Base-by-base conservation (phyloP, 2,888 invertebrate species). In the Uloborus plumipes region DNA sequence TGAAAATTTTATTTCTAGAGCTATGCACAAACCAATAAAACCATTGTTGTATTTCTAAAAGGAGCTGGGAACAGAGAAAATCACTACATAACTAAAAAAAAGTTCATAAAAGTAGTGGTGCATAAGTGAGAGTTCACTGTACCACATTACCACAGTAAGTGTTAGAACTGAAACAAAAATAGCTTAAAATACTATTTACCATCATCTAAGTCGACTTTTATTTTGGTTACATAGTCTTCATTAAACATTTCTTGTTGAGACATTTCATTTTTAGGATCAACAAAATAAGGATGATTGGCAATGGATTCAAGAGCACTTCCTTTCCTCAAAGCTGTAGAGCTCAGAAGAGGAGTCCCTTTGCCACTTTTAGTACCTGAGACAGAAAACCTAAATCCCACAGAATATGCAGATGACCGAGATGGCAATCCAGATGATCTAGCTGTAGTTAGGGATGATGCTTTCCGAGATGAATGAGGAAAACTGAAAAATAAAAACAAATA, bases 171-270 rank as follows among this genome's bases (percentile, higher is more conserved):
- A 26, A 39, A 39, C 39, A 7, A 39, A 39, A 4, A 39, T 39
- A 39, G 9, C 39, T 39, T 11, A 39, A 39, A 39, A 39, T 39
- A 9, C 11, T 39, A 11, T 64, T 71, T 65, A 77, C 77, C 77
- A 71, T 64, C 65, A 65, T 77, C 77, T 39, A 77, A 55, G 65
- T 77, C 71, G n/a, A 77, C 18, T 22, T 53, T 70, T 16, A 71
- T 58, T 70, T 77, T 77, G n/a, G 51, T 65, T 14, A 65, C 55
- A 20, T 65, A 65, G 47, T 69, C 22, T 31, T 47, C 67, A 66
- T 61, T 67, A 51, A 58, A 69, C 69, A 53, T 11, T 55, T 49
- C 16, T 62, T 49, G 55, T 65, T 67, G 67, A 51, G 61, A 20
- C 51, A 76, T 53, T 16, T 47, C 49, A 47, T 65, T 65, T 74